phyloP scores from a whole-genome alignment of 2,113 vertebrate genomes.

The Syrrhaptes paradoxus region DNA sequence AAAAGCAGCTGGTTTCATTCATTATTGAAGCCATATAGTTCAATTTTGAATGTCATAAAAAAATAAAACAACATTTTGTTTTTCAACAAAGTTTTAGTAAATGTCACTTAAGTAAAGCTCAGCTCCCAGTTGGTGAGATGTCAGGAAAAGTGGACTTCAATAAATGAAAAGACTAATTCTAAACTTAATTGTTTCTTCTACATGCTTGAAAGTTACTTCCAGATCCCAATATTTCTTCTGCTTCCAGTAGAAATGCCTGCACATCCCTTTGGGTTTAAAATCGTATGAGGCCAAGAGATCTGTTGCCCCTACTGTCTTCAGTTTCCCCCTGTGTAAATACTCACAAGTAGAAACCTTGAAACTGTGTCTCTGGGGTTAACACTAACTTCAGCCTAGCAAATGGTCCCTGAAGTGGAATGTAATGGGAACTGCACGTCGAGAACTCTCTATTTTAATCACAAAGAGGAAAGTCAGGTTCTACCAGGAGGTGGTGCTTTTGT shows the following conservation, averaged over 20 bases:
- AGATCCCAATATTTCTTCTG: background rate
- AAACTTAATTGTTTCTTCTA: background rate
- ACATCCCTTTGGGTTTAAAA: background rate
- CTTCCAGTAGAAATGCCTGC: background rate
- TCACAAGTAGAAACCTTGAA: background rate
- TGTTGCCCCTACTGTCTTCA: background rate
- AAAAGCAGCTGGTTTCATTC: slow-evolving; percentile 34
- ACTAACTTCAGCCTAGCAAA: background rate
- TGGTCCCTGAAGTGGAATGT: background rate
- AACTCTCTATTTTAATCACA: background rate
- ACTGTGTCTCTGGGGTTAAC: background rate
- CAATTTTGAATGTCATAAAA: background rate
- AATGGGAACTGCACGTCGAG: background rate
- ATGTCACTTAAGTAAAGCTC: background rate
- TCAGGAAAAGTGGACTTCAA: background rate
- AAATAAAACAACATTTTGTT: background rate
- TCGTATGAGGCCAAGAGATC: rapidly evolving
- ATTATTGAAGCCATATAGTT: background rate
- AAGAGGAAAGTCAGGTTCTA: slow-evolving; percentile 34
- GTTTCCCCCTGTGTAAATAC: background rate
- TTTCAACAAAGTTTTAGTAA: background rate
- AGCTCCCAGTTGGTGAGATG: background rate
- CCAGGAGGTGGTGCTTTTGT: slow-evolving; percentile 81
- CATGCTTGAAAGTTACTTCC: background rate
- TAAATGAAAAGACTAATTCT: background rate